Conservation (phyloP, 23 tunicate genomes). For the Phallusia fumigata region DNA sequence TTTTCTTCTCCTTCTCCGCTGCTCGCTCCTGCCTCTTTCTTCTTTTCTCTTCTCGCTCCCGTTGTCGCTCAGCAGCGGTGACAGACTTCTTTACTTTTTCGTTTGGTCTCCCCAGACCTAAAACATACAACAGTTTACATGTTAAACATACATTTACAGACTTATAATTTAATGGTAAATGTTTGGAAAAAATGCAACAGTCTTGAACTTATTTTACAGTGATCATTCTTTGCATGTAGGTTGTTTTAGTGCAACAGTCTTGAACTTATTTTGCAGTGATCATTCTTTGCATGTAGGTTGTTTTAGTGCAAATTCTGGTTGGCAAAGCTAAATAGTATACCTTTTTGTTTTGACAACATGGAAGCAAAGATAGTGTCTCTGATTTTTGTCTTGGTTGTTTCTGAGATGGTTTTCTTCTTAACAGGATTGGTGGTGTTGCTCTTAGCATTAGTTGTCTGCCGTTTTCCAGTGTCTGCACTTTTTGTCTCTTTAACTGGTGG, state of each 20-base stretch:
- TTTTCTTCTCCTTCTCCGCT: conserved; percentile 76
- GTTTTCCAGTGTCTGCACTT: not conserved
- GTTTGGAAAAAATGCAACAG: too few species aligned
- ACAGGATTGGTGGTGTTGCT: not conserved
- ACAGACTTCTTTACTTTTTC: conserved; percentile 78
- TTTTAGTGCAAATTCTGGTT: too few species aligned
- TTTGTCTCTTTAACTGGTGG: conserved; percentile 8
- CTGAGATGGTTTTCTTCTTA: conserved; percentile 85
- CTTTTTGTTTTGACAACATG: conserved; percentile 91
- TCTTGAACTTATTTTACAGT: too few species aligned
- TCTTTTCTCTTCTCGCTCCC: conserved; percentile 90
- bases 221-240: too few species aligned
- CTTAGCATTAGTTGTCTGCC: not conserved
- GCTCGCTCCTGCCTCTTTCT: conserved; percentile 73
- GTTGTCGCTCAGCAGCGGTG: conserved; percentile 93
- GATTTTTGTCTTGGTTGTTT: conserved; percentile 74
- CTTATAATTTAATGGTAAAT: too few species aligned
- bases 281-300: too few species aligned
- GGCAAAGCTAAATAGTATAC: too few species aligned
- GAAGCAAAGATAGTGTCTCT: conserved; percentile 83
- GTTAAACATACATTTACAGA: too few species aligned
- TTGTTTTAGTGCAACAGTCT: too few species aligned
- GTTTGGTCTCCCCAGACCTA: conserved; percentile 85
- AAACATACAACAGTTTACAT: too few species aligned
- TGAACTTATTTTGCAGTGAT: too few species aligned